Conservation (phyloP, 2,888 invertebrate genomes). For the Folsomia candida region DNA sequence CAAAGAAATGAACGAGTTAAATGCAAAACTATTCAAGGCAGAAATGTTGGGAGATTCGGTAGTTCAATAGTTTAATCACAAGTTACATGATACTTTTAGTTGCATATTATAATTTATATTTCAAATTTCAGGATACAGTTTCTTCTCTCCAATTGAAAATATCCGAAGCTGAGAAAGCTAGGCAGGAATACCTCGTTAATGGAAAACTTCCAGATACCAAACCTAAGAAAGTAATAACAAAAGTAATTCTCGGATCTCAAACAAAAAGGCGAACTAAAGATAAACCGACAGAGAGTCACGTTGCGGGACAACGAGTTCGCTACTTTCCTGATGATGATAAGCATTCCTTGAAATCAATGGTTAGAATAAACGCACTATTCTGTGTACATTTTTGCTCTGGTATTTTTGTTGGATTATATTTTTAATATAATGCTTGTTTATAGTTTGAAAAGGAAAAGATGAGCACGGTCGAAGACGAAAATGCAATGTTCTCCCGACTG, state of each 20-base stretch:
- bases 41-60: constrained; percentile 82
- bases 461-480: constrained; percentile 73
- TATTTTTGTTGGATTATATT: not conserved
- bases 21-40: constrained; percentile 87
- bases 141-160: constrained; percentile 67
- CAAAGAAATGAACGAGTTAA: constrained; percentile 84
- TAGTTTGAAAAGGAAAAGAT: constrained; percentile 68
- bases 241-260: constrained; percentile 32
- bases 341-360: constrained; percentile 78
- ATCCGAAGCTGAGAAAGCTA: constrained; percentile 44
- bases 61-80: constrained; percentile 21
- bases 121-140: constrained; percentile 61
- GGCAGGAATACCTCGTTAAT: constrained; percentile 37
- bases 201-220: constrained; percentile 18
- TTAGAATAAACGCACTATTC: constrained; percentile 51
- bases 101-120: not conserved
- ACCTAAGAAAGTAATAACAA: constrained; percentile 40
- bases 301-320: constrained; percentile 68
- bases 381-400: constrained; percentile 14
- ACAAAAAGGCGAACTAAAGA: constrained; percentile 30
- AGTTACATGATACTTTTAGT: not conserved
- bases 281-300: constrained; percentile 65
- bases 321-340: constrained; percentile 90
- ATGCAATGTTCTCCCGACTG: constrained; percentile 74
- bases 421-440: constrained; percentile 12